Evolutionary conservation across 1,140 invertebrate genomes (phyloP).

Genomic region (Vanessa atalanta): DNA sequence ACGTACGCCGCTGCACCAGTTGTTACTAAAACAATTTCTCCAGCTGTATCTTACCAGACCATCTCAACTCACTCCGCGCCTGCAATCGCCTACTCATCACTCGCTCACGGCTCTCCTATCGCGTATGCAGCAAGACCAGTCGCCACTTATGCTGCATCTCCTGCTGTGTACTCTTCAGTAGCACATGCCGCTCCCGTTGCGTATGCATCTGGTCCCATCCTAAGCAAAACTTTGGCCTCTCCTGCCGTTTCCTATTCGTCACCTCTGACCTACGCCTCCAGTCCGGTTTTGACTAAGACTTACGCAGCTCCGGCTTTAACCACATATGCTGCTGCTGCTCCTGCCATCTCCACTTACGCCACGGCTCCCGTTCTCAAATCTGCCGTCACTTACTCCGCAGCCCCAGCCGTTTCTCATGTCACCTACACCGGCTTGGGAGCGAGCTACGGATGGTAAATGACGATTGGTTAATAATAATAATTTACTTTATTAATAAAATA

Average conservation of each 20-base stretch:
- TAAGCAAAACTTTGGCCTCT: constrained; percentile 27
- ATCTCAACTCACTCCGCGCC: constrained; percentile 28
- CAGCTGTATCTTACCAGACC: constrained; percentile 38
- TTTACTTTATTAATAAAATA: constrained; percentile 13
- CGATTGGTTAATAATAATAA: not conserved
- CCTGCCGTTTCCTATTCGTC: constrained; percentile 37
- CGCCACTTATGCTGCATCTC: constrained; percentile 14
- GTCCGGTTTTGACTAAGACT: constrained; percentile 41
- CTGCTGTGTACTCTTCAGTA: constrained; percentile 18
- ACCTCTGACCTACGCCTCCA: constrained; percentile 27
- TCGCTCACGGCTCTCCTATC: no score
- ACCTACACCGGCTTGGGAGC: constrained; percentile 44
- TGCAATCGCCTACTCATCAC: constrained; percentile 19
- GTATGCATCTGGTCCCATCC: constrained; percentile 38
- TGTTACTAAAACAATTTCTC: constrained; percentile 33
- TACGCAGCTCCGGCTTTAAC: constrained; percentile 31
- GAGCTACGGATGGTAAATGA: constrained; percentile 41
- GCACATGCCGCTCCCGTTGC: constrained; percentile 36
- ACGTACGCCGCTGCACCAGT: constrained; percentile 35
- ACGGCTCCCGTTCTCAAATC: constrained; percentile 39
- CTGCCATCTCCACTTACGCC: constrained; percentile 36
- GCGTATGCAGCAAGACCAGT: not conserved
- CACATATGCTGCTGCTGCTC: constrained; percentile 22
- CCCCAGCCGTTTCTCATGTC: constrained; percentile 41
- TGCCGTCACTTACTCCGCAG: constrained; percentile 40